Evolutionary conservation across 1,140 invertebrate genomes (phyloP), one percentile per base, ranked within the genome.

Genomic region (Episyrphus balteatus): DNA sequence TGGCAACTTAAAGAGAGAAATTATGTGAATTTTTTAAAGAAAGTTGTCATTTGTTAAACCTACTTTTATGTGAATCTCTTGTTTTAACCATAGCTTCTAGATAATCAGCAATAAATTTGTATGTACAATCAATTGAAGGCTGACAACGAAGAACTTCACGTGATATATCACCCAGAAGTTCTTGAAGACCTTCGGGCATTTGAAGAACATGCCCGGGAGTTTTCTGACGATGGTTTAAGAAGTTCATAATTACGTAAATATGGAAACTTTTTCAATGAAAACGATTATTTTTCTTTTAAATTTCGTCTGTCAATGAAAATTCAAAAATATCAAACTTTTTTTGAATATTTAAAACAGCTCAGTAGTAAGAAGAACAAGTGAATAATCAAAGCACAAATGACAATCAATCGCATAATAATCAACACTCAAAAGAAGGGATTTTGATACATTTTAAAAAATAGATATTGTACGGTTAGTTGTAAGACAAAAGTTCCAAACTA

Each of bases 101-200:
- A 57, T 84, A 85, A 58, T 83, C 79, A 2, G 81, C 75, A 54
- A 84, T 78, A 55, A 82, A 85, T 48, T 69, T 69, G 52, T 74
- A 77, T 5, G 83, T 71, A 7, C 63, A 66, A 26, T 66, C 61
- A 21, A 80, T 66, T 18, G 60, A 55, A 1, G 82, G 82, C 53
- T 84, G 80, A 18, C 65, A 71, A 32, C 80, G 68, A 1, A 84
- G 56, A 6, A 82, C 79, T 67, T 84, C 82, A 32, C 81, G 70
- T 6, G 80, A 75, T 51, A 85, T 82, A 63, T 84, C 82, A 0
- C 74, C 68, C 61, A 82, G 78, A 14, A 85, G 65, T 66, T 84
- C 82, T 5, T 71, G 71, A 6, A 85, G 66, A 3, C 82, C 82
- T 50, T 82, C 78, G 1, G 82, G 82, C 17, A 62, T 58, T 37